phyloP scores from a whole-genome alignment of 2,797 vertebrate species.

The Pipistrellus nathusii region DNA sequence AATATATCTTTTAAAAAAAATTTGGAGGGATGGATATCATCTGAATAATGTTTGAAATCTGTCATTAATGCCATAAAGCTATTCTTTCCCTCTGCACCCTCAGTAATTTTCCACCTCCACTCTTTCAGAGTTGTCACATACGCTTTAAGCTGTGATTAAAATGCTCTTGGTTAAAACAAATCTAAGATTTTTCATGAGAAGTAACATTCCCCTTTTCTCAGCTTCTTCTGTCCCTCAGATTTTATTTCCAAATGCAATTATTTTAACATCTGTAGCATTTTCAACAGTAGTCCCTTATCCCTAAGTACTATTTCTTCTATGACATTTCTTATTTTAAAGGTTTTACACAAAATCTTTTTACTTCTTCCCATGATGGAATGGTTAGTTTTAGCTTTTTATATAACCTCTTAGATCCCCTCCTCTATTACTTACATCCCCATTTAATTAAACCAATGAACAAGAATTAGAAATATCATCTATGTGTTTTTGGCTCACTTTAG shows the following conservation, averaged over 20 bases:
- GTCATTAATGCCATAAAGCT: not conserved
- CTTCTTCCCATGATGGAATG: not conserved
- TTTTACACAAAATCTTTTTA: not conserved
- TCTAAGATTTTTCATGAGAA: not conserved
- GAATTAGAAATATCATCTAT: not conserved
- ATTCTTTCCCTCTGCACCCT: not conserved
- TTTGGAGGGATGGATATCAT: not conserved
- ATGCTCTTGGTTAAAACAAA: not conserved
- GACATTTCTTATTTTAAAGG: not conserved
- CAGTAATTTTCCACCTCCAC: not conserved
- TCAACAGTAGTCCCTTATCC: not conserved
- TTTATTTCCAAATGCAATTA: not conserved
- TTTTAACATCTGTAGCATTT: not conserved
- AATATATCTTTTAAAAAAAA: not conserved
- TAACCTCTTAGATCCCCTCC: not conserved
- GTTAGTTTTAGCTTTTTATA: constrained; percentile 26
- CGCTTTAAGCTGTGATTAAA: not conserved
- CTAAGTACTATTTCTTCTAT: not conserved
- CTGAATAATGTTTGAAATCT: not conserved
- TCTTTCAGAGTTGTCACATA: not conserved
- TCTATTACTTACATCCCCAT: not conserved
- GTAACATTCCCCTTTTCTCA: not conserved
- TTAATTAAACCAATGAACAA: not conserved
- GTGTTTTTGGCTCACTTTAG: not conserved
- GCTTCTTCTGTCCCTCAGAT: not conserved